phyloP scores from a whole-genome alignment of 2,113 vertebrate species.

The Formicarius rufipectus region DNA sequence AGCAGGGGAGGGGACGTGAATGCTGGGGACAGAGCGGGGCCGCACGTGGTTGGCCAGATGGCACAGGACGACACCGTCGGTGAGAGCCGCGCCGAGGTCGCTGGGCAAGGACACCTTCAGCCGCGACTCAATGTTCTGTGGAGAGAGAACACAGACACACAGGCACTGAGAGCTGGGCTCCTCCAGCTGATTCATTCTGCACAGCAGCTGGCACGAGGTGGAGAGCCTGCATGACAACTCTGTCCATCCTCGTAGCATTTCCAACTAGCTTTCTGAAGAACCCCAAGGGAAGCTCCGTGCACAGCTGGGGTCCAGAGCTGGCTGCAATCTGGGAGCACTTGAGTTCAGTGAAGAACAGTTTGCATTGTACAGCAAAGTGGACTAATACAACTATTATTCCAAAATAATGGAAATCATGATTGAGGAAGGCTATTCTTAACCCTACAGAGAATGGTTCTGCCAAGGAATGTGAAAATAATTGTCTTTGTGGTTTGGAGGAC shows the following conservation, averaged over 20 bases:
- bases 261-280: background rate
- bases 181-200: background rate
- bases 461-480: background rate
- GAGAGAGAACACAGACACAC: background rate
- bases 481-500: background rate
- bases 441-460: background rate
- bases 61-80: conserved; percentile 95
- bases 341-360: background rate
- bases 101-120: conserved; percentile 91
- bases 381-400: background rate
- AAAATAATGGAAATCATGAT: background rate
- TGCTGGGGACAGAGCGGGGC: conserved; percentile 94
- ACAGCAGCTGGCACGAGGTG: background rate
- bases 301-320: background rate
- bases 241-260: background rate
- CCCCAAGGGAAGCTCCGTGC: background rate
- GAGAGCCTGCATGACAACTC: background rate
- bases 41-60: conserved; percentile 96
- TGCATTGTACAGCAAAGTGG: background rate
- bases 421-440: background rate
- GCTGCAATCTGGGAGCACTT: background rate
- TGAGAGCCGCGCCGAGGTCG: conserved; percentile 91
- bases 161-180: background rate
- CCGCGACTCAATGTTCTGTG: conserved; percentile 91
- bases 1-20: conserved; percentile 96